Evolutionary conservation across 1,140 invertebrate genomes (phyloP).

Genomic region (Atta colombica): DNA sequence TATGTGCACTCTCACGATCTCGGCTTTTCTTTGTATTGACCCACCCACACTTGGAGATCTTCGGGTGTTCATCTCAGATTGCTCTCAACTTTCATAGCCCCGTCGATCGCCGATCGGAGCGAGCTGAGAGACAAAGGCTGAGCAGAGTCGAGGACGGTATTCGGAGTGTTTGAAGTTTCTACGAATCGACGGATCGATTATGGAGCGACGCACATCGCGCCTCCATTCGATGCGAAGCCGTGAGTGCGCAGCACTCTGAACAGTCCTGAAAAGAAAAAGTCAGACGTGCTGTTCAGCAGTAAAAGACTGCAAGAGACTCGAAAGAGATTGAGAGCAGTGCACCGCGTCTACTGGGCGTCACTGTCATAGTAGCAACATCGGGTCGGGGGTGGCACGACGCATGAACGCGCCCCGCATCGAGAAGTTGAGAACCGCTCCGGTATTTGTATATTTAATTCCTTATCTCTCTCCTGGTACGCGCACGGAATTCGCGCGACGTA

Average conservation of each 20-base stretch:
- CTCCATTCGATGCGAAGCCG: not conserved
- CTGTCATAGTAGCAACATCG: constrained; percentile 32
- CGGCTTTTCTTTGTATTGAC: constrained; percentile 67
- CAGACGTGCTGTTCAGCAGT: too few relatives aligned
- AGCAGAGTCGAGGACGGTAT: constrained; percentile 24
- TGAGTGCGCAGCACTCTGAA: constrained; percentile 3
- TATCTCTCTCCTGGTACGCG: constrained; percentile 22
- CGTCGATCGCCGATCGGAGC: not conserved
- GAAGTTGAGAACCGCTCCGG: constrained; percentile 72
- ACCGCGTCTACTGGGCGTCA: constrained; percentile 58
- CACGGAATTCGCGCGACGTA: not conserved
- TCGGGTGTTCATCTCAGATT: constrained; percentile 64
- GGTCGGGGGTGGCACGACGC: constrained; percentile 60
- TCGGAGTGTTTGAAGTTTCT: not conserved
- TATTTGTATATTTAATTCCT: constrained; percentile 71
- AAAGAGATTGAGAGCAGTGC: too few relatives aligned
- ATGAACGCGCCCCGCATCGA: constrained; percentile 38
- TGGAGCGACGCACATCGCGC: not conserved
- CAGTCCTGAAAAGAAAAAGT: not conserved
- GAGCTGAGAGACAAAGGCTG: constrained; percentile 64
- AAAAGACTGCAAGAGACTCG: too few relatives aligned
- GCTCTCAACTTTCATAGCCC: constrained; percentile 68
- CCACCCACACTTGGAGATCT: constrained; percentile 28
- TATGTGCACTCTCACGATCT: not conserved
- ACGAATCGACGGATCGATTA: constrained; percentile 23